Evolutionary conservation across 1,140 invertebrate genomes (phyloP), one percentile per base, ranked within the genome.

Genomic region (Monochamus saltuarius): DNA sequence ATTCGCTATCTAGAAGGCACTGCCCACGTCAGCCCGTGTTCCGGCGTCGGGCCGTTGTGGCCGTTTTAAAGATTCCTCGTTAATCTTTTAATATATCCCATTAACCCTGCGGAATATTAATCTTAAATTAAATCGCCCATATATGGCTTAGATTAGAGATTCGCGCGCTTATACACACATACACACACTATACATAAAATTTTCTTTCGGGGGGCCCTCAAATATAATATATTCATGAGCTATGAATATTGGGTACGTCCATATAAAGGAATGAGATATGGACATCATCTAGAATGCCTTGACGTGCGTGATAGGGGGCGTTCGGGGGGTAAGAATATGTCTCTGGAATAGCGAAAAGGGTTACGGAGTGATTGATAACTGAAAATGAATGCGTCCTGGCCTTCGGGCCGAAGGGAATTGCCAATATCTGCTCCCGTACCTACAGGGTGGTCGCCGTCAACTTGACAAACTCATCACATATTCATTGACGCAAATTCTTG

Each of bases 191-290:
- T 56, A 56, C 53, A 56, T 56, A 45, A 56, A 43, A 56, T 56
- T 56, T 56, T 56, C 53, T 56, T 56, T 56, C 53, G 45, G 39
- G 40, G 19, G 22, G 14, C 53, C 38, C 53, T 35, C n/a, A 40
- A 39, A 42, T 39, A 40, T 56, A 45, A 56, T 56, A 39, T 56
- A 56, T 56, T 34, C 40, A 56, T 56, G 53, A 56, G 53, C 53
- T 56, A 56, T 56, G 53, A 56, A 56, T 56, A 56, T 56, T 43
- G 40, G 39, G 53, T 56, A 45, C 53, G 53, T 56, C 53, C 53
- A 56, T 56, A 56, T 56, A 56, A 56, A 56, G 53, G 53, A 56
- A 56, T 56, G 53, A 56, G 53, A 56, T 56, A 56, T 56, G 53
- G 53, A 56, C 53, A 56, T 56, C 53, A 56, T 56, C 53, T 56